Percentiles rank a stretch among this genome's conserved stretches.
phyloP scores from a whole-genome alignment of 2,113 vertebrate genomes.

The Odontesthes bonariensis region DNA sequence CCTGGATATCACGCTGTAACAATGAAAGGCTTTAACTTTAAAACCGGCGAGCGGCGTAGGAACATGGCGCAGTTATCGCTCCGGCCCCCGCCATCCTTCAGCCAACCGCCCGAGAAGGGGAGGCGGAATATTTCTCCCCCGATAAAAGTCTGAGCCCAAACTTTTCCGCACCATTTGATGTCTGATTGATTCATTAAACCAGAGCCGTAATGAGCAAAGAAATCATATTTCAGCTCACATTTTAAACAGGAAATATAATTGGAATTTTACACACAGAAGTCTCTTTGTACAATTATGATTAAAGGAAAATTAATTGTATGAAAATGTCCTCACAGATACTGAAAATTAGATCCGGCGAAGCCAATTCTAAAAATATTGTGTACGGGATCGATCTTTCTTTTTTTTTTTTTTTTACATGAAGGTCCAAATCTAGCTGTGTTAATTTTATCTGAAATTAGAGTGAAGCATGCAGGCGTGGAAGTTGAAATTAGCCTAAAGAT shows the following conservation, averaged over 20 bases:
- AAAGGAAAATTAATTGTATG: conserved; percentile 90
- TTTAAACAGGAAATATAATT: conserved; percentile 87
- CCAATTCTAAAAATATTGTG: conserved; percentile 86
- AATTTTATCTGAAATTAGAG: conserved; percentile 91
- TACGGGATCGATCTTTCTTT: conserved; percentile 79
- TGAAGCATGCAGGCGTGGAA: conserved; percentile 83
- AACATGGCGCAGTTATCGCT: conserved; percentile 57
- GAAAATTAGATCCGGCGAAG: conserved; percentile 85
- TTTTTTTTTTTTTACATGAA: conserved; percentile 66
- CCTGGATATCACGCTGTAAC: conserved; percentile 56
- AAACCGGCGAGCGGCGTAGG: conserved; percentile 66
- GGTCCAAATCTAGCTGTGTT: conserved; percentile 89
- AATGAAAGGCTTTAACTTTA: conserved; percentile 70
- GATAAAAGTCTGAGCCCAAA: conserved; percentile 70
- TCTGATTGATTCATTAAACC: conserved; percentile 85
- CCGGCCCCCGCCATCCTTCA: conserved; percentile 50
- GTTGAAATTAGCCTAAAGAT: conserved; percentile 92
- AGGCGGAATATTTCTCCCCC: conserved; percentile 65
- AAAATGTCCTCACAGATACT: conserved; percentile 87
- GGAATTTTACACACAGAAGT: conserved; percentile 84
- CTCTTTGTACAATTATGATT: conserved; percentile 89
- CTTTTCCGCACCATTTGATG: conserved; percentile 82
- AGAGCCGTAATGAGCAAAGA: conserved; percentile 81
- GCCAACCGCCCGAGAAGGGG: conserved; percentile 57
- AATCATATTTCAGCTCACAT: conserved; percentile 85